Conservation (phyloP, 2,797 vertebrate genomes). For the Melopsittacus undulatus region DNA sequence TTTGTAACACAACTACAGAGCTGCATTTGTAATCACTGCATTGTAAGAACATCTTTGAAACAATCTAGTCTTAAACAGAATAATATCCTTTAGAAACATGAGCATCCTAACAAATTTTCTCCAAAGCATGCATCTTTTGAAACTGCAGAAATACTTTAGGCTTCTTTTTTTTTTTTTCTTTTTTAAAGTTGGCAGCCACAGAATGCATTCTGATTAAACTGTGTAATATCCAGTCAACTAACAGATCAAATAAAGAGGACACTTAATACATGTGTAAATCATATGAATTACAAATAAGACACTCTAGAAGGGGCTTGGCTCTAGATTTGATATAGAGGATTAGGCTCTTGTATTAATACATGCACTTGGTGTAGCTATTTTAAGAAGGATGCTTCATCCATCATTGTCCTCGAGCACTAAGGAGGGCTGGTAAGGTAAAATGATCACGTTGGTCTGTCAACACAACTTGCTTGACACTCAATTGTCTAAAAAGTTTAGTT, state of each 20-base stretch:
- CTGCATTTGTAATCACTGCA: background rate
- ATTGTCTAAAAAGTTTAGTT: conserved; percentile 5
- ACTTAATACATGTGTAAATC: conserved; percentile 77
- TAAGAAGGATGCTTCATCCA: conserved; percentile 75
- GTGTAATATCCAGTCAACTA: conserved; percentile 66
- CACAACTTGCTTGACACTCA: conserved; percentile 65
- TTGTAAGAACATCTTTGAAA: background rate
- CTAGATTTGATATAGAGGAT: conserved; percentile 65
- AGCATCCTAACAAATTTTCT: background rate
- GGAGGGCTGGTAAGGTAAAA: conserved; percentile 73
- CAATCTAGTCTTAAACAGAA: background rate
- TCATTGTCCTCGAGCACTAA: conserved; percentile 71
- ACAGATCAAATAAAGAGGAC: conserved; percentile 75
- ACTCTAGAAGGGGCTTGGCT: conserved; percentile 70
- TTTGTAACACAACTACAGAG: background rate
- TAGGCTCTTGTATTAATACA: conserved; percentile 76
- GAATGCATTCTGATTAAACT: conserved; percentile 60
- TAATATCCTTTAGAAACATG: background rate
- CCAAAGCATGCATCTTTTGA: background rate
- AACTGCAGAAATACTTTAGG: background rate
- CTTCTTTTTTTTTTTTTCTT: background rate
- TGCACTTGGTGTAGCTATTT: conserved; percentile 81
- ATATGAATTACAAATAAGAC: conserved; percentile 79
- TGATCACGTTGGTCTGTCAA: conserved; percentile 76
- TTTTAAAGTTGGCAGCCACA: background rate